Base-by-base conservation (phyloP, 2,113 vertebrate species). In the Eurypyga helias region DNA sequence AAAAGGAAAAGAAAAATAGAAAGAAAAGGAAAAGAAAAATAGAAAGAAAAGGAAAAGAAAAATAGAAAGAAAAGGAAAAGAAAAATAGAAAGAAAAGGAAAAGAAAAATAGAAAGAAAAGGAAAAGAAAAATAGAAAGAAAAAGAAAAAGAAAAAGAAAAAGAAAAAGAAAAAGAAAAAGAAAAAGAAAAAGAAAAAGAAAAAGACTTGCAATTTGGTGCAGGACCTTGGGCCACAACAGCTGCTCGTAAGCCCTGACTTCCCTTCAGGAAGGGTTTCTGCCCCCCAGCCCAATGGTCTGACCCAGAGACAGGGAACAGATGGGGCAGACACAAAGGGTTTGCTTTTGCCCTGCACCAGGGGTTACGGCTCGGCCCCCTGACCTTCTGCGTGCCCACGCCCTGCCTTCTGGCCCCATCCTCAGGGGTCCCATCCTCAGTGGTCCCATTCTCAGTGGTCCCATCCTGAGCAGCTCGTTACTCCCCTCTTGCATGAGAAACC, bases 221-320 rank as follows among this genome's bases (percentile, higher is more conserved):
- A 33, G 23, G 11, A 45, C 24, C 7, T 18, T 65, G 34, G 20
- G 20, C 38, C 64, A 34, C 51, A 54, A 31, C 1, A 80, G 11
- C 0, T 4, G 9, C 14, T 62, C 2, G 0, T 17, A 14, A 4
- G 12, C 5, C 23, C 43, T 38, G 13, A 45, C 54, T 52, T 73
- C 38, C n/a, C 71, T 54, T 79, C 54, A 64, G 81, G 60, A 60
- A 75, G 18, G 18, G 20, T 46, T 83, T 60, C 81, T 89, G 71
- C 9, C 36, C 11, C 21, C 2, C 8, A 45, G 1, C 5, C 25
- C 4, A 0, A 13, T 2, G 1, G 25, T 19, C 26, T 57, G 52
- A 33, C 25, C 36, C 54, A 52, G 24, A 16, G 28, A 7, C 28
- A 62, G 49, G 78, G 43, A 69, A 28, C 0, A 1, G 33, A 33